A percentile compares a stretch with the other conserved stretches of the same genome.
phyloP scores from a whole-genome alignment of 2,113 vertebrate species.

The Kryptolebias marmoratus region DNA sequence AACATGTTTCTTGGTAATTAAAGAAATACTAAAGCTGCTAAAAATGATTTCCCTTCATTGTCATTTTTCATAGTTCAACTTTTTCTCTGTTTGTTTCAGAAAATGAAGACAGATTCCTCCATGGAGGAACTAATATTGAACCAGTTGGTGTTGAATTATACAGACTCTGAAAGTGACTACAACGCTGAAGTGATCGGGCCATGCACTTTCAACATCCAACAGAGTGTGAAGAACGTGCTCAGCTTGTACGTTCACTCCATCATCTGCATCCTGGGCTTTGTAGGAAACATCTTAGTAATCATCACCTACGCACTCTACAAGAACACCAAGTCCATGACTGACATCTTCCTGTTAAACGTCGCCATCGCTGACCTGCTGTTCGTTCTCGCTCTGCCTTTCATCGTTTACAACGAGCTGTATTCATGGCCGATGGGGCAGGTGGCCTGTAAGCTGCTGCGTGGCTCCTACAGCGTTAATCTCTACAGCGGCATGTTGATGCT shows the following conservation, averaged over 20 bases:
- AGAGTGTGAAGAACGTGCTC: conserved; percentile 39
- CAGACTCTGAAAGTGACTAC: neutral
- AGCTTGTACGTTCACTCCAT: conserved; percentile 78
- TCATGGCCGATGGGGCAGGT: conserved; percentile 82
- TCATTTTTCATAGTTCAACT: neutral
- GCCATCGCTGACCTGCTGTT: conserved; percentile 90
- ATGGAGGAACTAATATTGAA: neutral
- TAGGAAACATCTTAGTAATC: conserved; percentile 90
- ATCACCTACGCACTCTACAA: conserved; percentile 87
- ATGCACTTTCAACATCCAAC: neutral
- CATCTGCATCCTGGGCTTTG: conserved; percentile 84
- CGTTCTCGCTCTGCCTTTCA: conserved; percentile 87
- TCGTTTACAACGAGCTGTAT: conserved; percentile 80
- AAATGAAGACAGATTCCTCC: neutral
- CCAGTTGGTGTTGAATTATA: neutral
- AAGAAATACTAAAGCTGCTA: no score
- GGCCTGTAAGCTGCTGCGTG: conserved; percentile 86
- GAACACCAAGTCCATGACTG: conserved; percentile 87
- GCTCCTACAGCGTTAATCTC: conserved; percentile 89
- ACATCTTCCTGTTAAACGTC: conserved; percentile 91
- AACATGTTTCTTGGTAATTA: no score
- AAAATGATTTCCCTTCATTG: no score
- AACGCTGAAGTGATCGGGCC: neutral
- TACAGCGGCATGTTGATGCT: conserved; percentile 91
- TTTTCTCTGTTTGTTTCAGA: neutral